These are phyloP conservation scores for Pomatorhinus ruficollis DNA, from an alignment of 2,113 vertebrate genomes.

Conservation along the genomic window DNA sequence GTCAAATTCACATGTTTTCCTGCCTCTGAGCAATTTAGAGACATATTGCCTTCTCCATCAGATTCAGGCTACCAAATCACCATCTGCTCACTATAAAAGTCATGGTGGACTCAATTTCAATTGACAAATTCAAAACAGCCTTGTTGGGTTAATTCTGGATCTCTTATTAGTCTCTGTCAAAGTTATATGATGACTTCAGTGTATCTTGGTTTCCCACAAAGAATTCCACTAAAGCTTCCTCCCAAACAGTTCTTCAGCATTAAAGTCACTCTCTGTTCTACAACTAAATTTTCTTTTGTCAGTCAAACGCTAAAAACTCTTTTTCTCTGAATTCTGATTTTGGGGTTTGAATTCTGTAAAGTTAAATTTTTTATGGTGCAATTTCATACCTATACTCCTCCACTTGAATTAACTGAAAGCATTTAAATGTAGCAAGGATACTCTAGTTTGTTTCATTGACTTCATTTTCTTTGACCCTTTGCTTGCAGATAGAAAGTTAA, in stretches of 20 bases:
- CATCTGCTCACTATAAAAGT: neutral
- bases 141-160: neutral
- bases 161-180: neutral
- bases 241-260: neutral
- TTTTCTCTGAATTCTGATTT: neutral
- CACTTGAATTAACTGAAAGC: neutral
- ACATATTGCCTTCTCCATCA: neutral
- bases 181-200: neutral
- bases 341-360: neutral
- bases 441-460: neutral
- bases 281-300: neutral
- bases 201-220: neutral
- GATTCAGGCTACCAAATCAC: neutral
- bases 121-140: neutral
- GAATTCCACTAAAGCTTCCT: neutral
- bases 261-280: neutral
- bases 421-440: neutral
- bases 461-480: neutral
- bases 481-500: neutral
- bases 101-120: neutral
- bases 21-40: neutral
- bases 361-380: neutral
- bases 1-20: neutral
- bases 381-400: neutral
- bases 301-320: neutral